phyloP scores from a whole-genome alignment of 2,888 invertebrate genomes.

The Papilio demoleus region DNA sequence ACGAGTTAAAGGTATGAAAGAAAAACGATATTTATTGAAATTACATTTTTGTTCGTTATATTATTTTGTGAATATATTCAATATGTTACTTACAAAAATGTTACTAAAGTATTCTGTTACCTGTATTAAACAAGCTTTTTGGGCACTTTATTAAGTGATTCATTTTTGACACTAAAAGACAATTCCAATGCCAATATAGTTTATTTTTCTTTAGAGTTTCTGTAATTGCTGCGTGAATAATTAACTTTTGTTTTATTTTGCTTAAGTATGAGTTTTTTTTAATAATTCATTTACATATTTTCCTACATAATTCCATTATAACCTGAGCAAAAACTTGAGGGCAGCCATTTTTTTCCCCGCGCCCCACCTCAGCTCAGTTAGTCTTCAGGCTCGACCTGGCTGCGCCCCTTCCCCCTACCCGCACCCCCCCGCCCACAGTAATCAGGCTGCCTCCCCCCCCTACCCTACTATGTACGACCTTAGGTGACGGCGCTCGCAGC shows the following conservation, averaged over 20 bases:
- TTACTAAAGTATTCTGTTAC: no score
- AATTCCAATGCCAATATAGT: not conserved
- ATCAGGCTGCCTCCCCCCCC: constrained; percentile 53
- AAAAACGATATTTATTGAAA: no score
- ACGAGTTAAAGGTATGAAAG: no score
- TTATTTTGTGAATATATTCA: no score
- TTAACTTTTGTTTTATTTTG: not conserved
- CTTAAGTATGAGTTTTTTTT: not conserved
- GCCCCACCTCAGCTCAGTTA: constrained; percentile 62
- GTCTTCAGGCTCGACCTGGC: constrained; percentile 71
- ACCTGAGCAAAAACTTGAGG: constrained; percentile 37
- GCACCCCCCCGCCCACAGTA: constrained; percentile 51
- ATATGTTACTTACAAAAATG: no score
- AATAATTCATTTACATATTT: not conserved
- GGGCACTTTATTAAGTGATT: not conserved
- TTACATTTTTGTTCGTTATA: no score
- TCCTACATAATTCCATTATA: constrained; percentile 27
- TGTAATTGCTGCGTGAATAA: constrained; percentile 29
- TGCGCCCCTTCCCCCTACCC: constrained; percentile 49
- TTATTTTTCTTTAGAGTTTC: not conserved
- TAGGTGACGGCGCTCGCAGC: constrained; percentile 60
- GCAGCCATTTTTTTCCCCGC: constrained; percentile 68
- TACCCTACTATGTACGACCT: constrained; percentile 62
- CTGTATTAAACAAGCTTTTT: not conserved
- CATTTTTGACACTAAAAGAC: not conserved